Percentiles rank a stretch among this genome's conserved stretches.
Evolutionary conservation across 2,113 vertebrate genomes (phyloP).

Genomic region (Emydocephalus ijimae): DNA sequence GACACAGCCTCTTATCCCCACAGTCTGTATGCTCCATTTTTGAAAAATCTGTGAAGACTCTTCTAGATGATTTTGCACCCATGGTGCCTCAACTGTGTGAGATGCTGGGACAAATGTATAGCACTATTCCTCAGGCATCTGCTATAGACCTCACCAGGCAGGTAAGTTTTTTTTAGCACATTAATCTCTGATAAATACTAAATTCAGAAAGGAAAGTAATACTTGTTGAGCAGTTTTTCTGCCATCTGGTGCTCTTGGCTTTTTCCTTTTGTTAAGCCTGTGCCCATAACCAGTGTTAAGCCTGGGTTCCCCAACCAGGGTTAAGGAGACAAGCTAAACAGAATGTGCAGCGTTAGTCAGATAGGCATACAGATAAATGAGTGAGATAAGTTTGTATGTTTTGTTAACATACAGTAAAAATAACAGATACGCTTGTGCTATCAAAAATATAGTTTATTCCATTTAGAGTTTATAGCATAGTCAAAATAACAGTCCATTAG

Average conservation of each 20-base stretch:
- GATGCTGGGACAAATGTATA: conserved; percentile 99
- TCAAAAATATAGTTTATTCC: no score
- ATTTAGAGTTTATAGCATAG: no score
- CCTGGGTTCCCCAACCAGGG: no score
- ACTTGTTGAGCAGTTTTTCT: neutral
- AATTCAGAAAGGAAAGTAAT: neutral
- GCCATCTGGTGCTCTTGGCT: neutral
- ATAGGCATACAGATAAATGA: no score
- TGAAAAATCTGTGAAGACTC: conserved; percentile 97
- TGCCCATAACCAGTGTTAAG: no score
- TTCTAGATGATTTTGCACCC: conserved; percentile 95
- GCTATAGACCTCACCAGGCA: conserved; percentile 96
- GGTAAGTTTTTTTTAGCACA: conserved; percentile 64
- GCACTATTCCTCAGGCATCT: conserved; percentile 97
- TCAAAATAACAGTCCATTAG: no score
- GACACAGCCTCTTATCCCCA: conserved; percentile 28
- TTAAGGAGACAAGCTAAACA: no score
- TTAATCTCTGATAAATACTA: neutral
- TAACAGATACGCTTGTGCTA: no score
- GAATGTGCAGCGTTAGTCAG: no score
- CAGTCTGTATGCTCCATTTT: conserved; percentile 98
- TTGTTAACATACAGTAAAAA: no score
- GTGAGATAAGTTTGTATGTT: no score
- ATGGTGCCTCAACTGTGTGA: conserved; percentile 98
- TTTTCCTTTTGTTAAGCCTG: no score